Percentiles rank a stretch among this genome's conserved stretches.
Evolutionary conservation across 2,113 vertebrate genomes (phyloP).

Genomic region (Regulus satrapa): DNA sequence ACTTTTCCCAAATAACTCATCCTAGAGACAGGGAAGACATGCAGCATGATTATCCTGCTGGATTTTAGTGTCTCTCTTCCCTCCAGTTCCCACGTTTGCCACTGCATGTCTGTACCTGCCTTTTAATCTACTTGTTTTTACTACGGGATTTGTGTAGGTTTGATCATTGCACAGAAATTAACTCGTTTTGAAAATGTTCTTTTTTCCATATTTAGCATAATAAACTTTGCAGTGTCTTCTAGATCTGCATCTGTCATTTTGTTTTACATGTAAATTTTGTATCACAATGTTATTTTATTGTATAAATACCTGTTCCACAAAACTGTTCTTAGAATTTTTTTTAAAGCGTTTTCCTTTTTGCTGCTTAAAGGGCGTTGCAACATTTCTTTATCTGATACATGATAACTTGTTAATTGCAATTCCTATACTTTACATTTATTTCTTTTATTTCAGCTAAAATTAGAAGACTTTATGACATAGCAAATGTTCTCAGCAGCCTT

Average conservation of each 20-base stretch:
- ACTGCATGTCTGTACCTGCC: not conserved
- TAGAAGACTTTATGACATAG: conserved; percentile 93
- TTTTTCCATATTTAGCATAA: not conserved
- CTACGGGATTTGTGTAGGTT: not conserved
- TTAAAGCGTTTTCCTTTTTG: not conserved
- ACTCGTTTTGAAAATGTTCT: not conserved
- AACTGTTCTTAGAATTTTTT: not conserved
- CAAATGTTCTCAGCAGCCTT: conserved; percentile 93
- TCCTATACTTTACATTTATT: not conserved
- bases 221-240: not conserved
- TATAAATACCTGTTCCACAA: not conserved
- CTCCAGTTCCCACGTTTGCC: fast-evolving
- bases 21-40: not conserved
- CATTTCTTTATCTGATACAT: not conserved
- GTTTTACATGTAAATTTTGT: not conserved
- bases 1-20: not conserved
- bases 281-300: not conserved
- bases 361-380: not conserved
- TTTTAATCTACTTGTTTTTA: not conserved
- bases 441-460: conserved; percentile 85
- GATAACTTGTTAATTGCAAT: not conserved
- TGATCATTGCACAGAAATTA: not conserved
- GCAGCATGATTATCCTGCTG: not conserved
- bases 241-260: not conserved
- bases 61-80: not conserved